Conservation (phyloP, 2,888 invertebrate species). For the Bembecia ichneumoniformis region DNA sequence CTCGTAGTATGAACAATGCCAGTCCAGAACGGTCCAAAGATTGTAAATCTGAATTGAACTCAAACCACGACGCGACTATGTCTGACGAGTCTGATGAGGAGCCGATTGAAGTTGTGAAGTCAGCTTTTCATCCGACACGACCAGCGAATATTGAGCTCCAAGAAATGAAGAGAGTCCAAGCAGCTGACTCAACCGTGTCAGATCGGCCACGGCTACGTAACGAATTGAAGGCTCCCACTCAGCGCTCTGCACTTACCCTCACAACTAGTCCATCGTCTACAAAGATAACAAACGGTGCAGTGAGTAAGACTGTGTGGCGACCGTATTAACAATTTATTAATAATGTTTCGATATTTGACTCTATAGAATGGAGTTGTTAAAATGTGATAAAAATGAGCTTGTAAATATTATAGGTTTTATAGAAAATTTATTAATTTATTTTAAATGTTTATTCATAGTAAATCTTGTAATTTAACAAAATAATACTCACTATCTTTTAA, state of each 20-base stretch:
- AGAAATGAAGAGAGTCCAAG: constrained; percentile 67
- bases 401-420: constrained; percentile 54
- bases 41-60: constrained; percentile 75
- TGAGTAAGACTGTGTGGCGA: constrained; percentile 81
- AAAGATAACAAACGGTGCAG: constrained; percentile 70
- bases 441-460: constrained; percentile 52
- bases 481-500: too few species aligned
- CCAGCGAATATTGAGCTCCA: constrained; percentile 72
- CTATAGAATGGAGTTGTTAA: constrained; percentile 34
- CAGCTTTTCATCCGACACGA: constrained; percentile 79
- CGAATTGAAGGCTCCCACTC: constrained; percentile 75
- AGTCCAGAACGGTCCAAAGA: constrained; percentile 70
- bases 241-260: constrained; percentile 56
- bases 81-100: constrained; percentile 79
- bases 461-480: background rate
- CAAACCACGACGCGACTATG: constrained; percentile 74
- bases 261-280: constrained; percentile 69
- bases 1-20: constrained; percentile 51
- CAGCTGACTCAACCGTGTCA: constrained; percentile 73
- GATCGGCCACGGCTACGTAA: constrained; percentile 57
- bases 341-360: constrained; percentile 30
- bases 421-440: constrained; percentile 38
- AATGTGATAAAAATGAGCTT: constrained; percentile 72
- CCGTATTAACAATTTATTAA: constrained; percentile 72
- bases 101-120: constrained; percentile 82